Percentiles rank a stretch among this genome's conserved stretches.
Evolutionary conservation across 2,797 vertebrate genomes (phyloP).

Genomic region (Tokudaia tokunoshimensis): DNA sequence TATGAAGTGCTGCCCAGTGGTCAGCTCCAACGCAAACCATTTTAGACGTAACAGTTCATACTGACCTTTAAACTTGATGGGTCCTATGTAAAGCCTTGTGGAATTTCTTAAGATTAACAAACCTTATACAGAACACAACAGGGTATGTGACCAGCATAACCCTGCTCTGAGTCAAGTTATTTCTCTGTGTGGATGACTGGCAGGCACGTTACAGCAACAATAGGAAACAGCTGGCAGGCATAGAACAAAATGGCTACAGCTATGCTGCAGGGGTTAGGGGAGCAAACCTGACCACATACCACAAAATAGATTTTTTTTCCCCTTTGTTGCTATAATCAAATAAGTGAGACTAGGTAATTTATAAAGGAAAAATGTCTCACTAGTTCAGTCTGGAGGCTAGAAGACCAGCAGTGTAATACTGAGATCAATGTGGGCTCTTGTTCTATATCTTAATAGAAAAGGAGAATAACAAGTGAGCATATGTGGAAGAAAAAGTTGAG

Average conservation of each 20-base stretch:
- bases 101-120: not conserved
- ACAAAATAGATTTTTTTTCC: not conserved
- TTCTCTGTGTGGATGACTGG: not conserved
- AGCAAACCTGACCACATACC: not conserved
- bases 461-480: too few relatives aligned
- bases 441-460: not conserved
- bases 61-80: not conserved
- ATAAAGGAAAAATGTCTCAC: not conserved
- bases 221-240: not conserved
- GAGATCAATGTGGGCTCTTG: not conserved
- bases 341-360: not conserved
- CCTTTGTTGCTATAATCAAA: not conserved
- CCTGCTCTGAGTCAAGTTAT: not conserved
- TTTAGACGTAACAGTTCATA: not conserved
- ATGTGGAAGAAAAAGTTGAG: not conserved
- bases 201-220: not conserved
- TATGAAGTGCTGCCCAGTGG: not conserved
- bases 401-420: not conserved
- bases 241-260: not conserved
- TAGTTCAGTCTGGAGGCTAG: not conserved
- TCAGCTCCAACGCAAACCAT: not conserved
- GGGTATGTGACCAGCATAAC: not conserved
- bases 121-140: not conserved
- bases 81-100: not conserved
- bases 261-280: not conserved